Conservation (phyloP, 2,113 vertebrate species). For the Oreamnos americanus region DNA sequence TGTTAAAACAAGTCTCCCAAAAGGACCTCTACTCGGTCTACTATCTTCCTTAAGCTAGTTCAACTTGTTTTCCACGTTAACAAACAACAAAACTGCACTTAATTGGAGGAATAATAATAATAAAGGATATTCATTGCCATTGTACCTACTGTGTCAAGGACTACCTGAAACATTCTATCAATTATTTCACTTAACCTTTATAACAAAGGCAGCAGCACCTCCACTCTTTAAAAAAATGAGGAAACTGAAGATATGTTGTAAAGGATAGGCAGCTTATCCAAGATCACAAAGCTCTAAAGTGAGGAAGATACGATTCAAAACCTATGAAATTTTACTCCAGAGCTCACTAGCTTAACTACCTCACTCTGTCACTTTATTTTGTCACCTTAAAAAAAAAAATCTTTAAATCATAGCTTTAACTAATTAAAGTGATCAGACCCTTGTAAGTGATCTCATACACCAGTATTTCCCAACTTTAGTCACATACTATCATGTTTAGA, state of each 20-base stretch:
- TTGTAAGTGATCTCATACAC: neutral
- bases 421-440: neutral
- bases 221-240: neutral
- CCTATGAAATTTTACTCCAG: neutral
- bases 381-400: neutral
- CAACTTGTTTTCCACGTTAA: neutral
- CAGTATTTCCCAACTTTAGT: neutral
- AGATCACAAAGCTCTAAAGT: neutral
- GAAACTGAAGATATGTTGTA: neutral
- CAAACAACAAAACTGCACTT: neutral
- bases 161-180: neutral
- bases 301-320: neutral
- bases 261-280: neutral
- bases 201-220: neutral
- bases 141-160: neutral
- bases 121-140: neutral
- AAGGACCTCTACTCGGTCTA: neutral
- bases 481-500: neutral
- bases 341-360: neutral
- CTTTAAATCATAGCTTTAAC: conserved; percentile 24
- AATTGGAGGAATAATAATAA: neutral
- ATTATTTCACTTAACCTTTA: neutral
- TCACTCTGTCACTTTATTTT: neutral
- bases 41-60: neutral
- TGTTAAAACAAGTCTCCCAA: conserved; percentile 18